Base-by-base conservation (phyloP, 30 jellyfish, hydroid and myxozoan genomes). In the Hydra vulgaris region DNA sequence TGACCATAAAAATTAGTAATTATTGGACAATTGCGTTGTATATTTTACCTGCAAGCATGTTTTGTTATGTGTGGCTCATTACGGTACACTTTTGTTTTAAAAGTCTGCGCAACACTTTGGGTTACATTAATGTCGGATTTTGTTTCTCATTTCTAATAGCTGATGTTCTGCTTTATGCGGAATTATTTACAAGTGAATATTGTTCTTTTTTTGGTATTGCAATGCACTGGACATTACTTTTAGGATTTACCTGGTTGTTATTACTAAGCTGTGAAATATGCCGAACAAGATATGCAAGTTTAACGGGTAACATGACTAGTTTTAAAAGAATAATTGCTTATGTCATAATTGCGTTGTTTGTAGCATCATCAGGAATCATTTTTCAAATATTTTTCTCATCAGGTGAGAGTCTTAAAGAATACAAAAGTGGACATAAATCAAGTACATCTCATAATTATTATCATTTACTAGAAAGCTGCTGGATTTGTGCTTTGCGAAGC, bases 61-160 rank as follows among this genome's bases (percentile, higher is more conserved):
- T 68, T 68, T 68, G 26, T n/a, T 68, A 68, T 23, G 4, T 23
- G 27, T 68, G 75, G 75, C 75, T 68, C 4, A 68, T 68, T 68
- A 15, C 16, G 7, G 75, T 23, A 23, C 27, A 68, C 16, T 3
- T 23, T n/a, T 68, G 7, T 68, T 68, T 23, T 8, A 20, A 8
- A 68, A 68, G 25, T n/a, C 75, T n/a, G 8, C 75, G 27, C 15
- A 68, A 7, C 16, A 23, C 27, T n/a, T 8, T 23, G 25, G 75
- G 75, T n/a, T 1, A n/a, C 75, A 68, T 68, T 8, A 68, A 20
- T n/a, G 16, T 68, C 8, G 75, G 26, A n/a, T 68, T 68, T 20
- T 68, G 8, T 68, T 68, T 68, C 26, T 68, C 75, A 23, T 23
- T 68, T n/a, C 15, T 68, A 15, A 3, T 68, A 68, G 75, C 75